These are phyloP conservation scores for Mythimna albipuncta DNA, from an alignment of 2,888 invertebrate genomes.

Conservation along the genomic window DNA sequence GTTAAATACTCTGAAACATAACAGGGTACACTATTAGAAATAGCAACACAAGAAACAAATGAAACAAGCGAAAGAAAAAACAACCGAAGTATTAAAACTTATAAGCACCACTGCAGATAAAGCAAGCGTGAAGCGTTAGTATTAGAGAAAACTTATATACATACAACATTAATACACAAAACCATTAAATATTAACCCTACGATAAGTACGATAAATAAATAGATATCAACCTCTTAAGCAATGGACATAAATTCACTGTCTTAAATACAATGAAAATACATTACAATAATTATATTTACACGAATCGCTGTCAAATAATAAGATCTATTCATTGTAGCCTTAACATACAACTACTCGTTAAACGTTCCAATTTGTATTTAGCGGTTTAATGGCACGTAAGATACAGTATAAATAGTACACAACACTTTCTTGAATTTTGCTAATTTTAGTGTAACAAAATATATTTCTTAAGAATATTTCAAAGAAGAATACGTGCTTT, in stretches of 20 bases:
- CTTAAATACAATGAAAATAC: slow-evolving; percentile 78
- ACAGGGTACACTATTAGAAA: slow-evolving; percentile 87
- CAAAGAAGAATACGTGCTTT: slow-evolving; percentile 53
- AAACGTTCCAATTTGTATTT: slow-evolving; percentile 50
- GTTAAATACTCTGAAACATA: slow-evolving; percentile 96
- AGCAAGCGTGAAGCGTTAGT: slow-evolving; percentile 84
- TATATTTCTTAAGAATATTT: slow-evolving; percentile 60
- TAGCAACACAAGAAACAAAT: slow-evolving; percentile 79
- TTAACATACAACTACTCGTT: slow-evolving; percentile 55
- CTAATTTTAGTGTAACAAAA: slow-evolving; percentile 57
- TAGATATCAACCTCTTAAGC: slow-evolving; percentile 74
- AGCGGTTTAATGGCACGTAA: slow-evolving; percentile 56
- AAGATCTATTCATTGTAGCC: slow-evolving; percentile 67
- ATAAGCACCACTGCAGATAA: slow-evolving; percentile 74
- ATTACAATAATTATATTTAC: slow-evolving; percentile 80
- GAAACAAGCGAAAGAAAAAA: slow-evolving; percentile 69
- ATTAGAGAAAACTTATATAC: slow-evolving; percentile 77
- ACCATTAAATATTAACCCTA: slow-evolving; percentile 76
- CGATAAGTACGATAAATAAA: slow-evolving; percentile 79
- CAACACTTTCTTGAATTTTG: slow-evolving; percentile 58
- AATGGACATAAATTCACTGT: slow-evolving; percentile 82
- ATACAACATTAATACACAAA: slow-evolving; percentile 82
- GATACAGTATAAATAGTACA: slow-evolving; percentile 58
- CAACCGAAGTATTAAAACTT: slow-evolving; percentile 62
- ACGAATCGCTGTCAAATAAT: slow-evolving; percentile 74